A percentile compares a stretch with the other conserved stretches of the same genome.
Evolutionary conservation across 1,140 invertebrate genomes (phyloP).

Genomic region (Sycophila sp.): DNA sequence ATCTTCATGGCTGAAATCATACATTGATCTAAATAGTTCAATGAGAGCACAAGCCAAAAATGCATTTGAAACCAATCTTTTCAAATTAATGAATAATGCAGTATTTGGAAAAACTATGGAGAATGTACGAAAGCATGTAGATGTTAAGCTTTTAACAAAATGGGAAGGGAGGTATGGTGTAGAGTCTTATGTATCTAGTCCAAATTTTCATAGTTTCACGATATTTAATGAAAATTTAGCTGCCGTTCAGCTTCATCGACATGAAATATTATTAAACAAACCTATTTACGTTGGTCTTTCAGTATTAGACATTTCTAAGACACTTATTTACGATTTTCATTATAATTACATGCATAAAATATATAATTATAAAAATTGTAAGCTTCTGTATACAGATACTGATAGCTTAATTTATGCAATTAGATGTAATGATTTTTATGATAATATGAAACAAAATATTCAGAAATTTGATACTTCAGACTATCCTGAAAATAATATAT

Average conservation of each 20-base stretch:
- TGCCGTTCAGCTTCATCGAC: neutral
- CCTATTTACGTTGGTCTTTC: neutral
- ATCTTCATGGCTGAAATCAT: slow-evolving; percentile 54
- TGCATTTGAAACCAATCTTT: slow-evolving; percentile 66
- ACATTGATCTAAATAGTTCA: slow-evolving; percentile 61
- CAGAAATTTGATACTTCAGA: slow-evolving; percentile 15
- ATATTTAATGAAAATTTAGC: slow-evolving; percentile 7
- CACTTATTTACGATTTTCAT: slow-evolving; percentile 1
- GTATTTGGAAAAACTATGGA: slow-evolving; percentile 65
- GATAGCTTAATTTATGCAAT: slow-evolving; percentile 42
- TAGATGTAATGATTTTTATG: slow-evolving; percentile 24
- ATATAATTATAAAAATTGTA: neutral
- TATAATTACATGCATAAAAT: slow-evolving; percentile 14
- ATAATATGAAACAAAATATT: slow-evolving; percentile 48
- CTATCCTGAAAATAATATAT: neutral
- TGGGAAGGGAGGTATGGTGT: slow-evolving; percentile 44
- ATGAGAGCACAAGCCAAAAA: too few species aligned
- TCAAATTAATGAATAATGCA: slow-evolving; percentile 60
- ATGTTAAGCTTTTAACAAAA: slow-evolving; percentile 52
- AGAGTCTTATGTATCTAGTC: neutral
- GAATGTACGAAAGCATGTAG: slow-evolving; percentile 53
- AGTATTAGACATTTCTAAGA: slow-evolving; percentile 6
- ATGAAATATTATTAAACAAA: neutral
- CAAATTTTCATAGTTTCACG: neutral
- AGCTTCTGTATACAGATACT: slow-evolving; percentile 11